Evolutionary conservation across 2,113 vertebrate genomes (phyloP).

Genomic region (Ursus arctos): DNA sequence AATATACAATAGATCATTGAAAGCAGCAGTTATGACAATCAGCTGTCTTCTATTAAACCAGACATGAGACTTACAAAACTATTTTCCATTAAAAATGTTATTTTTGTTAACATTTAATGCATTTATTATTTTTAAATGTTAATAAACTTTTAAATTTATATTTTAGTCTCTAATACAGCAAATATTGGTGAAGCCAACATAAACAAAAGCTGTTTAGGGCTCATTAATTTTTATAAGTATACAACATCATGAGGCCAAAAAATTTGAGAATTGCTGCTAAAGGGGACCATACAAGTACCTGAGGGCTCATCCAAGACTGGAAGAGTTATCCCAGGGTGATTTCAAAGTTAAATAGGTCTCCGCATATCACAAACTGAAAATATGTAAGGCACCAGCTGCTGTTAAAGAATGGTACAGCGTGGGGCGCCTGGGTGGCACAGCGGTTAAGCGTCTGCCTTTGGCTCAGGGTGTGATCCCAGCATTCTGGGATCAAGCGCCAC

Average conservation of each 20-base stretch:
- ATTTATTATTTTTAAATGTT: constrained; percentile 8
- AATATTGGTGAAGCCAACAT: not conserved
- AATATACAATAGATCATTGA: not conserved
- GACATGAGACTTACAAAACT: not conserved
- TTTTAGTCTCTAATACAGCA: not conserved
- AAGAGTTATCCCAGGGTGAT: not conserved
- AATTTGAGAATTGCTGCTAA: not conserved
- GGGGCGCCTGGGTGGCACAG: no score
- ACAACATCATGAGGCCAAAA: not conserved
- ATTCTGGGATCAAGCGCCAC: no score
- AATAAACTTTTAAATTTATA: constrained; percentile 4
- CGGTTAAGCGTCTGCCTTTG: no score
- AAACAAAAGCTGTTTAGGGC: not conserved
- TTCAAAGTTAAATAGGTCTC: not conserved
- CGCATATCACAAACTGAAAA: not conserved
- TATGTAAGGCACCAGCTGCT: not conserved
- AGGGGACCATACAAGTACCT: not conserved
- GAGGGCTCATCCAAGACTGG: not conserved
- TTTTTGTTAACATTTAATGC: not conserved
- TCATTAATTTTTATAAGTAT: not conserved
- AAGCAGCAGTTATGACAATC: not conserved
- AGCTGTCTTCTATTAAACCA: not conserved
- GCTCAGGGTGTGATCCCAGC: no score
- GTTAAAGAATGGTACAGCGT: not conserved
- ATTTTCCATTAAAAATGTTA: constrained; percentile 7